Base-by-base conservation (phyloP, 1,140 invertebrate genomes). In the Camponotus vicinus region DNA sequence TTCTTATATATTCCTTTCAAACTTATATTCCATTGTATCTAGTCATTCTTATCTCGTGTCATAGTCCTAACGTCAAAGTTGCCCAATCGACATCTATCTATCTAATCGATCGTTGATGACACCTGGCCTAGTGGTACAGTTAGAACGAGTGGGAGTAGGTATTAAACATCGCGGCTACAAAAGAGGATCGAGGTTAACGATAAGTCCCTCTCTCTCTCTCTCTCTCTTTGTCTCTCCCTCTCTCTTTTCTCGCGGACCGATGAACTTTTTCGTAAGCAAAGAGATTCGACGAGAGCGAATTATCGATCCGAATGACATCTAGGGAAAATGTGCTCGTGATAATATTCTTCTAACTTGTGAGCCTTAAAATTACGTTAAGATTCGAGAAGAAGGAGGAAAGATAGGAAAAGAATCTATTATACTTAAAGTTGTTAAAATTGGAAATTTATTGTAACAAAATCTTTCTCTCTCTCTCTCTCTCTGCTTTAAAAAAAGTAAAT, bases 131-230 rank as follows among this genome's bases (percentile, higher is more conserved):
- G 88, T 91, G 87, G 84, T 92, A 93, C 86, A 90, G 92, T 93
- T 93, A 85, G 69, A 18, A 87, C 85, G 83, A 87, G 88, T 85
- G 83, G 85, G 77, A 87, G 80, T 67, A 69, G 82, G 75, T 92
- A 91, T 91, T 90, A 91, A 91, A 87, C 90, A 27, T 87, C 85
- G 78, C 79, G 82, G 82, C 82, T 88, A 61, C 71, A 78, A 87
- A 40, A 66, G 59, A 89, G 85, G 89, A 92, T 92, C 89, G 92
- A 92, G 92, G 91, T 92, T 93, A 92, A 92, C 91, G 92, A 92
- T 92, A 92, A 92, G 87, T 89, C 78, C 70, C 80, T 40, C 27
- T 40, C n/a, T 18, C 55, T 76, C 15, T 34, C 27, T 18, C 71
- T n/a, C 79, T 32, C 27, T 40, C 18, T 18, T 42, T 76, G 3